Evolutionary conservation across 1,140 invertebrate genomes (phyloP).

Genomic region (Drosophila baimaii): DNA sequence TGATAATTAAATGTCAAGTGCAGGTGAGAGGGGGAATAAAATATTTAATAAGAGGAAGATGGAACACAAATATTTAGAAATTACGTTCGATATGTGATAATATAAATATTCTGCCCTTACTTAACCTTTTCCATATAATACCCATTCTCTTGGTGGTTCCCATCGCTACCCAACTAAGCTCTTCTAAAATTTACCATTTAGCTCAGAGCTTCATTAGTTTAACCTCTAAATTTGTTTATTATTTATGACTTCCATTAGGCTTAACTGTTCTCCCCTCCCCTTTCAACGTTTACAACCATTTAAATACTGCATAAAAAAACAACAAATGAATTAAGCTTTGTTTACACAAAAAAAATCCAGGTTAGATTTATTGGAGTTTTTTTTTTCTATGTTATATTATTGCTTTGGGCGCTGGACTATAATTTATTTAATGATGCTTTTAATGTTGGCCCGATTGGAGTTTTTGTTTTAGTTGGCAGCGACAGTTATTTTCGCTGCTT

Average conservation of each 20-base stretch:
- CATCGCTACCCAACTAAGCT: conserved; percentile 2
- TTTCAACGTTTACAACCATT: conserved; percentile 28
- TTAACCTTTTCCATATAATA: neutral
- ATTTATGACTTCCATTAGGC: conserved; percentile 48
- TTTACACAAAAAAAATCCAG: conserved; percentile 56
- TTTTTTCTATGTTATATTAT: conserved; percentile 33
- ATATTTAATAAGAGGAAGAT: no score
- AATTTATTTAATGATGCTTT: conserved; percentile 76
- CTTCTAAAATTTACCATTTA: conserved; percentile 16
- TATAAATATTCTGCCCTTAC: neutral
- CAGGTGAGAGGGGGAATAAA: conserved; percentile 7
- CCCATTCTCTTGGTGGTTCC: neutral
- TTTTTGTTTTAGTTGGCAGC: conserved; percentile 38
- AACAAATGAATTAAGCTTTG: conserved; percentile 49
- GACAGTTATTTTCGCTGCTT: conserved; percentile 14
- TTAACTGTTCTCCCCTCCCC: conserved; percentile 23
- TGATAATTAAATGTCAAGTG: conserved; percentile 70
- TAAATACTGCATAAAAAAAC: conserved; percentile 38
- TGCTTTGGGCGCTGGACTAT: conserved; percentile 38
- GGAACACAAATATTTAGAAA: conserved; percentile 1
- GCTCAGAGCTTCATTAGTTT: conserved; percentile 31
- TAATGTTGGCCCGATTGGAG: conserved; percentile 55
- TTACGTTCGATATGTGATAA: neutral
- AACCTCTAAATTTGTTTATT: conserved; percentile 48
- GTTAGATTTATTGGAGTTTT: conserved; percentile 45